Evolutionary conservation across 2,888 invertebrate species (phyloP), one percentile per base, ranked within the genome.

Genomic region (Agrochola circellaris): DNA sequence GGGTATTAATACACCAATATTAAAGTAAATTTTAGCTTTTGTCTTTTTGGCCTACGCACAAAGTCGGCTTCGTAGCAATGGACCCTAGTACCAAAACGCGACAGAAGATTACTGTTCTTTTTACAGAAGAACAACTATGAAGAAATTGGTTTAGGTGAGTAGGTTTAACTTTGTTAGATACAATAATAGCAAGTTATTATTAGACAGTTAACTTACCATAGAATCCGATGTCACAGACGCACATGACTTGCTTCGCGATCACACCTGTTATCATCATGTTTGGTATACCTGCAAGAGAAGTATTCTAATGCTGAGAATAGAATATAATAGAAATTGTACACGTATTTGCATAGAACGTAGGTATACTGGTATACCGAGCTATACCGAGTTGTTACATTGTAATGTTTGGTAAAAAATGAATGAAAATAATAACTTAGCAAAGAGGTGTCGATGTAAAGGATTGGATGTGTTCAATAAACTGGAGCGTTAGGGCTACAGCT

Each of bases 141-240:
- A 60, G 17, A 60, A 26, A 30, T 60, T 17, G 26, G 8, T 58
- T 17, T 17, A 58, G 30, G 58, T 13, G 26, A 58, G 26, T 26
- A 17, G 60, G 17, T 30, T 30, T 8, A 30, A 30, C 9, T 30
- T 17, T 60, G 17, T 17, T 60, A 30, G 9, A 30, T 9, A 30
- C 30, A 60, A 30, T 30, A 60, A 60, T 20, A 9, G 30, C 30
- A 60, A 20, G 30, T 17, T 30, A 30, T 20, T 30, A 20, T 30
- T 20, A 17, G 17, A 56, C 0, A 17, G 23, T 17, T 38, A 5
- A 87, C 90, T 91, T 89, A 97, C 97, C 97, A 65, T 96, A 96
- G 89, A 96, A 98, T 54, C 98, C 98, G 2, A 97, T 93, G 88
- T 98, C 98, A 89, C 98, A 98, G 23, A 97, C 97, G 92, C 98